Percentiles rank a stretch among this genome's conserved stretches.
These are phyloP conservation scores for Panagrolaimus sp. DNA, from an alignment of 1,140 invertebrate genomes.

Conservation along the genomic window DNA sequence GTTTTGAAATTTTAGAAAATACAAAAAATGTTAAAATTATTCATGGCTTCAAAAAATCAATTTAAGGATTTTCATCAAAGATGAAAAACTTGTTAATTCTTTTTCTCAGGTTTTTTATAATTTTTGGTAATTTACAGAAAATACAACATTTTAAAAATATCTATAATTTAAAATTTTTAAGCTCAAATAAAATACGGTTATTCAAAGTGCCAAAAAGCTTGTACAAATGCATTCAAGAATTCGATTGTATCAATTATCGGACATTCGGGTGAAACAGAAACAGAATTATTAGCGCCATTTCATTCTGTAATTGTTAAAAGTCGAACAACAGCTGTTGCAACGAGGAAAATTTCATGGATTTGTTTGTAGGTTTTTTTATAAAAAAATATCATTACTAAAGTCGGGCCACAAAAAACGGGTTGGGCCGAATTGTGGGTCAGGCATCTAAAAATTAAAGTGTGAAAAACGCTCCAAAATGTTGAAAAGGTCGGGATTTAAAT, in stretches of 20 bases:
- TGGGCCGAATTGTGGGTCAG: too few relatives aligned
- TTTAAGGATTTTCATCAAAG: too few relatives aligned
- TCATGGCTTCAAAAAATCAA: too few relatives aligned
- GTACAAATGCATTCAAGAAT: slow-evolving; percentile 2
- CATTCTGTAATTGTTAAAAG: slow-evolving; percentile 12
- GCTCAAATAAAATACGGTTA: slow-evolving; percentile 12
- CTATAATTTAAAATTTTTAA: background rate
- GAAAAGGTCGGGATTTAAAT: too few relatives aligned
- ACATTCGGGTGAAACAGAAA: slow-evolving; percentile 6
- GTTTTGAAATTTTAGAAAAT: too few relatives aligned
- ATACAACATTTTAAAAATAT: too few relatives aligned
- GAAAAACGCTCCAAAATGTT: too few relatives aligned
- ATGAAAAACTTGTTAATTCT: too few relatives aligned
- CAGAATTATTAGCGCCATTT: slow-evolving; percentile 11
- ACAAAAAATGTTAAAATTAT: too few relatives aligned
- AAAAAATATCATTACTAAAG: too few relatives aligned
- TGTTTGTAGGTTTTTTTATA: slow-evolving; percentile 2
- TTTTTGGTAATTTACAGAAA: background rate
- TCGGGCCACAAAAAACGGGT: too few relatives aligned
- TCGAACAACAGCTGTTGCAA: slow-evolving; percentile 2
- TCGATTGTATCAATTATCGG: slow-evolving; percentile 4
- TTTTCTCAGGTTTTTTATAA: background rate
- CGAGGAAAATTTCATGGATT: slow-evolving; percentile 4
- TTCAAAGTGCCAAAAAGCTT: slow-evolving; percentile 5
- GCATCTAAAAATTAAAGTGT: too few relatives aligned